phyloP scores from a whole-genome alignment of 1,140 invertebrate species.

The Pogonus chalceus region DNA sequence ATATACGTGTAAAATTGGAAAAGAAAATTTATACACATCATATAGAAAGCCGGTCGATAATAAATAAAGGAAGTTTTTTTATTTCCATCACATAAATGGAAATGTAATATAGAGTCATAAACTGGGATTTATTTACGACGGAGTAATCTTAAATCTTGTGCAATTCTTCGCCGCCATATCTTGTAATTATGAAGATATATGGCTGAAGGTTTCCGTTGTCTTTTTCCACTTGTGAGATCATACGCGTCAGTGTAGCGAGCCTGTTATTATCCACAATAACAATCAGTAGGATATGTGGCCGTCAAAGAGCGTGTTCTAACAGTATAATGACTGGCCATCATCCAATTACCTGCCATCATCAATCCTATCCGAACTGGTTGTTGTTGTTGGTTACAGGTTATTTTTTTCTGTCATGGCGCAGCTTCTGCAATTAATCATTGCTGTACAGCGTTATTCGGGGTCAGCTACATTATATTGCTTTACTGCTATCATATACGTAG shows the following conservation, averaged over 20 bases:
- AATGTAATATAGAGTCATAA: constrained; percentile 3
- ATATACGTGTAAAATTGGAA: too few relatives aligned
- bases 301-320: constrained; percentile 24
- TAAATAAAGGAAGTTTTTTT: too few relatives aligned
- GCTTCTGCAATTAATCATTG: constrained; percentile 3
- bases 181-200: constrained; percentile 7
- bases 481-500: too few relatives aligned
- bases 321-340: constrained; percentile 26
- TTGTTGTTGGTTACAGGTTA: constrained; percentile 7
- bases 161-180: neutral
- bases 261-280: constrained; percentile 23
- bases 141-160: neutral
- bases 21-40: too few relatives aligned
- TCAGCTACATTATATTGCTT: too few relatives aligned
- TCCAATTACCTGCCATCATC: constrained; percentile 29
- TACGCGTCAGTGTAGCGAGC: constrained; percentile 19
- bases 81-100: too few relatives aligned
- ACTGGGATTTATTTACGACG: neutral
- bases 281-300: constrained; percentile 21
- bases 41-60: too few relatives aligned
- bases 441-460: neutral
- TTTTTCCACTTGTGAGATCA: neutral
- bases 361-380: constrained; percentile 24
- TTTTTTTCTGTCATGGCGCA: constrained; percentile 2
- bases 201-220: neutral